phyloP scores from a whole-genome alignment of 2,113 vertebrate species.

The Nerophis ophidion region DNA sequence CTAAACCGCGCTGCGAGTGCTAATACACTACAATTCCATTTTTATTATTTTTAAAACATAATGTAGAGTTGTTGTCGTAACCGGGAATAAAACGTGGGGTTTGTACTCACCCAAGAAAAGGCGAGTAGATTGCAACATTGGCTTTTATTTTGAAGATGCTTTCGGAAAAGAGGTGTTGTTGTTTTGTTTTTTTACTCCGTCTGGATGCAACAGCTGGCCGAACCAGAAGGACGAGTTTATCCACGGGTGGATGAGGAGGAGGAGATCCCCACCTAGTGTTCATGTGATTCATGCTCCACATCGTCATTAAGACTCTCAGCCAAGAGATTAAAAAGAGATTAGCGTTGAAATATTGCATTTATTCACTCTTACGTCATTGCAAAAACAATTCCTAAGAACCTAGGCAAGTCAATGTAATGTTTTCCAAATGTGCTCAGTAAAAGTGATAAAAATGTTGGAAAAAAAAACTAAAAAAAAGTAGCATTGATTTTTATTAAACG shows the following conservation, averaged over 20 bases:
- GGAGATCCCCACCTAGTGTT: neutral
- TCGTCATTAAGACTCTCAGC: too few relatives aligned
- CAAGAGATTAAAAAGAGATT: neutral
- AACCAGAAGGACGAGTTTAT: slow-evolving; percentile 9
- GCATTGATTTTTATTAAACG: too few relatives aligned
- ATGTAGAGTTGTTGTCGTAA: neutral
- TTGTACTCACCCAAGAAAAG: neutral
- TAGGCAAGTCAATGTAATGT: too few relatives aligned
- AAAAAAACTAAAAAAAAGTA: too few relatives aligned
- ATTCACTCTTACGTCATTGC: too few relatives aligned
- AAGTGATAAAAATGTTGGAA: too few relatives aligned
- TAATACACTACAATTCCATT: neutral
- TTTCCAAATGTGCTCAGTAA: too few relatives aligned
- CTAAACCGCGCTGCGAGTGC: too few relatives aligned
- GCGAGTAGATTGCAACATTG: neutral
- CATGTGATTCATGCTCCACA: slow-evolving; percentile 1
- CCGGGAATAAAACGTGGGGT: too few relatives aligned
- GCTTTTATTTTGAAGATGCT: slow-evolving; percentile 30
- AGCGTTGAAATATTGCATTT: too few relatives aligned
- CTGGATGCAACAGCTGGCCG: slow-evolving; percentile 32
- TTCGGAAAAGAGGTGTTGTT: neutral
- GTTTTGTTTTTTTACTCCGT: neutral
- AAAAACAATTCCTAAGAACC: too few relatives aligned
- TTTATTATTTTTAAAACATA: neutral
- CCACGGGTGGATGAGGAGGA: neutral